Evolutionary conservation across 2,797 vertebrate genomes (phyloP).

Genomic region (Paratrypauchen microcephalus): DNA sequence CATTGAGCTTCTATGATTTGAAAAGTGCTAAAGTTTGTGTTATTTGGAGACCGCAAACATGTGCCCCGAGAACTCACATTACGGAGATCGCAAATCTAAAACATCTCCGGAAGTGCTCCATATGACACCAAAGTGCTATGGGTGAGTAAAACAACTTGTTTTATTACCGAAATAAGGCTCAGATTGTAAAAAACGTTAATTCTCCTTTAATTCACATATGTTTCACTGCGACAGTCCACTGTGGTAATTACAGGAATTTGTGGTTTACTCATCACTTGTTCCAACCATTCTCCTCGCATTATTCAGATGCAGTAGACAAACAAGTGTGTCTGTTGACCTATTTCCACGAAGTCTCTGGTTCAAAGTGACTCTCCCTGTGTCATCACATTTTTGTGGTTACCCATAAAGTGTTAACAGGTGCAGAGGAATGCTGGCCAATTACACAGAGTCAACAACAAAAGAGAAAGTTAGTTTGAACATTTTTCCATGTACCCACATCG

Average conservation of each 20-base stretch:
- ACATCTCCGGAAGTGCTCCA: no score
- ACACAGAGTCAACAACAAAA: neutral
- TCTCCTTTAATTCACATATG: neutral
- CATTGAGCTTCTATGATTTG: no score
- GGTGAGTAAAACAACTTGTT: no score
- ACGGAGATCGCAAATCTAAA: no score
- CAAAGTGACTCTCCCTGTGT: neutral
- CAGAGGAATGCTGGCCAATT: slow-evolving; percentile 2
- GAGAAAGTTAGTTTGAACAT: neutral
- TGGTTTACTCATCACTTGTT: neutral
- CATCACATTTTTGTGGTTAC: slow-evolving; percentile 7
- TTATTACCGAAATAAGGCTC: no score
- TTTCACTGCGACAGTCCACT: neutral
- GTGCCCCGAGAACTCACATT: no score
- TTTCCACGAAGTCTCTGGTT: neutral
- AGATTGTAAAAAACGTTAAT: no score
- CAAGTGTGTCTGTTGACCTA: slow-evolving; percentile 1
- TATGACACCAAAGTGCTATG: no score
- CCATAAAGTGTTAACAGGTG: slow-evolving; percentile 5
- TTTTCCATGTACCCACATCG: neutral
- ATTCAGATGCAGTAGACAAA: neutral
- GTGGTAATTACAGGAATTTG: slow-evolving; percentile 13
- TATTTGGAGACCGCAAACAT: no score
- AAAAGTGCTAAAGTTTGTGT: no score
- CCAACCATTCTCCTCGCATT: slow-evolving; percentile 7